Evolutionary conservation across 2,797 vertebrate genomes (phyloP).

Genomic region (Heliangelus exortis): DNA sequence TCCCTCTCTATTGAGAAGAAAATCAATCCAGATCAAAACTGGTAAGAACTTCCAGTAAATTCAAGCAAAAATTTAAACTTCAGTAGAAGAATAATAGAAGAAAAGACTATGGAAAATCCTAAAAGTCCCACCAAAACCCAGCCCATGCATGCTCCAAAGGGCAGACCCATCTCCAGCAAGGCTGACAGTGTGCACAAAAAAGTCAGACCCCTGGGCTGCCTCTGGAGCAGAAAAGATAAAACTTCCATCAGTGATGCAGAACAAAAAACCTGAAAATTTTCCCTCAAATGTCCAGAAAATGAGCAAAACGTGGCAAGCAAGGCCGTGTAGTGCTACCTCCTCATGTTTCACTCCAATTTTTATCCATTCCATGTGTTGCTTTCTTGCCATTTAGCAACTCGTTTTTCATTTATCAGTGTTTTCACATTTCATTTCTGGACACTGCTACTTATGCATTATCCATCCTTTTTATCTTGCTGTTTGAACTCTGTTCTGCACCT

Average conservation of each 20-base stretch:
- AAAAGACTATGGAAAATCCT: not conserved
- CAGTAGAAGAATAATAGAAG: not conserved
- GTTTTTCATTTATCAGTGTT: conserved; percentile 10
- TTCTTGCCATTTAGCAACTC: conserved; percentile 11
- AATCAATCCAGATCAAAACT: not conserved
- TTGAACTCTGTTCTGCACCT: conserved; percentile 54
- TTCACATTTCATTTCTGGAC: conserved; percentile 42
- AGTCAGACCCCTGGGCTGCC: not conserved
- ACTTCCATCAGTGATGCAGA: not conserved
- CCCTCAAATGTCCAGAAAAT: not conserved
- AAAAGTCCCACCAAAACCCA: not conserved
- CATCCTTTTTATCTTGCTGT: conserved; percentile 58
- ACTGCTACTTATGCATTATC: conserved; percentile 5
- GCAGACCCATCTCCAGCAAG: not conserved
- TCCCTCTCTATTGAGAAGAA: not conserved
- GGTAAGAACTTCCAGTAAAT: not conserved
- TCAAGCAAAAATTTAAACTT: not conserved
- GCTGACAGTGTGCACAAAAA: not conserved
- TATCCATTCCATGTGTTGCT: conserved; percentile 58
- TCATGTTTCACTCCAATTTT: not conserved
- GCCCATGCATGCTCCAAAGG: not conserved
- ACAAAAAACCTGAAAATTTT: not conserved
- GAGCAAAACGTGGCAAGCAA: not conserved
- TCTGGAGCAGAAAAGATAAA: not conserved
- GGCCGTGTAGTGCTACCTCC: not conserved